phyloP scores from a whole-genome alignment of 2,888 invertebrate species.

The Drosophila setosimentum region DNA sequence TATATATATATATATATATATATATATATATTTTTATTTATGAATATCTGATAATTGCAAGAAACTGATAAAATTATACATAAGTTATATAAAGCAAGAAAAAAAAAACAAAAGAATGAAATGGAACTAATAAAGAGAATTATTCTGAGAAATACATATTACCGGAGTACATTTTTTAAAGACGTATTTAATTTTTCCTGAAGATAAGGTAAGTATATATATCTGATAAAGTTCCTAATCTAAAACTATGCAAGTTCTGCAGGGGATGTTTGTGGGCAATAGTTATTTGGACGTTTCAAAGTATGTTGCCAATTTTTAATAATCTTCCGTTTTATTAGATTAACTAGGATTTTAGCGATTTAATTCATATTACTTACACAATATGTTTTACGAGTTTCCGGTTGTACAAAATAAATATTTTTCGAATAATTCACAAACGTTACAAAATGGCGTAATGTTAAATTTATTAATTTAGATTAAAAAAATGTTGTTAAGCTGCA shows the following conservation, averaged over 20 bases:
- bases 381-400: neutral
- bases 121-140: slow-evolving; percentile 78
- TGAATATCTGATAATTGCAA: slow-evolving; percentile 67
- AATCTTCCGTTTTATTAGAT: neutral
- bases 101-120: slow-evolving; percentile 43
- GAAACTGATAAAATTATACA: slow-evolving; percentile 72
- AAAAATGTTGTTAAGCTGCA: neutral
- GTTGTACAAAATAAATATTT: neutral
- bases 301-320: neutral
- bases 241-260: neutral
- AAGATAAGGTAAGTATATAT: neutral
- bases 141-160: slow-evolving; percentile 71
- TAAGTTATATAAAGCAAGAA: slow-evolving; percentile 58
- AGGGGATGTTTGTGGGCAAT: neutral
- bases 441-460: neutral
- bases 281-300: neutral
- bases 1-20: slow-evolving; percentile 46
- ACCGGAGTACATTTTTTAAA: neutral
- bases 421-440: neutral
- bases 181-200: neutral
- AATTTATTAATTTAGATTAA: neutral
- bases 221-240: neutral
- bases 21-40: slow-evolving; percentile 38
- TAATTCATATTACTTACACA: neutral
- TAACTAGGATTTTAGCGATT: neutral